These are phyloP conservation scores for Tenthredo mesomela DNA, from an alignment of 2,888 invertebrate species.

Conservation along the genomic window DNA sequence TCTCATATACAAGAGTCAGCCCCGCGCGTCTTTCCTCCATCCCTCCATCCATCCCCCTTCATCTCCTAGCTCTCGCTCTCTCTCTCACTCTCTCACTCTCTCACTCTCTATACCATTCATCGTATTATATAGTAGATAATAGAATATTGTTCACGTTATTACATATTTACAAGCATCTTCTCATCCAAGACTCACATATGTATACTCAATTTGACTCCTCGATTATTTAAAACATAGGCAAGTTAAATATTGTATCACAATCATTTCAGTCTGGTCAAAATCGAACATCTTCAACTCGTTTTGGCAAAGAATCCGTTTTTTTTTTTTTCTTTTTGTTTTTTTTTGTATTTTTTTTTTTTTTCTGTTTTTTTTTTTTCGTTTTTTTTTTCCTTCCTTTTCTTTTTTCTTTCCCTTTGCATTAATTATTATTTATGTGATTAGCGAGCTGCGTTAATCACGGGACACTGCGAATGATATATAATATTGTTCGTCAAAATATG, in stretches of 20 bases:
- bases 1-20: not conserved
- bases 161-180: conserved; percentile 73
- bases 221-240: conserved; percentile 74
- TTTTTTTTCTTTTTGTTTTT: not conserved
- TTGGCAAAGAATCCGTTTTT: conserved; percentile 65
- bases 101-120: conserved; percentile 1
- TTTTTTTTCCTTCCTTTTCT: not conserved
- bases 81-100: conserved; percentile 52
- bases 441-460: not conserved
- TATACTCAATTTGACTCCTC: conserved; percentile 46
- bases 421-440: not conserved
- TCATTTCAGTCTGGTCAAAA: conserved; percentile 77
- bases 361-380: not conserved
- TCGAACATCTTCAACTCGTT: conserved; percentile 76
- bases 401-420: not conserved
- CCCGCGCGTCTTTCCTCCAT: not conserved
- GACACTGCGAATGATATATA: conserved; percentile 8
- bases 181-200: conserved; percentile 58
- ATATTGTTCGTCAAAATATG: conserved; percentile 8
- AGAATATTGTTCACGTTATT: conserved; percentile 58
- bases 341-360: not conserved
- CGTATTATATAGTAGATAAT: conserved; percentile 14
- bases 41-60: conserved; percentile 43
- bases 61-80: conserved; percentile 39
- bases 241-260: conserved; percentile 78